These are phyloP conservation scores for Smithornis capensis DNA, from an alignment of 2,113 vertebrate genomes.

Conservation along the genomic window DNA sequence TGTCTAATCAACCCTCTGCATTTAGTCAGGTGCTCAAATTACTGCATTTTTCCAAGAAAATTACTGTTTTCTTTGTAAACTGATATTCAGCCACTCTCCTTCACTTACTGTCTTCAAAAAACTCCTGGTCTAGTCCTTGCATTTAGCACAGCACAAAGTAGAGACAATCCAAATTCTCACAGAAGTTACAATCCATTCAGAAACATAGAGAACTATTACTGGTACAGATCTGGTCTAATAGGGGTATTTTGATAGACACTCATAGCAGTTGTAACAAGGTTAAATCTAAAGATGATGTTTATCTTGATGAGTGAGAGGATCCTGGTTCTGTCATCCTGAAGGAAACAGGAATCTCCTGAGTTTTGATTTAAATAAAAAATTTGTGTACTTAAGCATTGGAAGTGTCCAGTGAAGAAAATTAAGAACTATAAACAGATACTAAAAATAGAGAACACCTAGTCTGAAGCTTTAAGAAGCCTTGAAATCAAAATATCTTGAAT, in stretches of 20 bases:
- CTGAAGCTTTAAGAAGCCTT: neutral
- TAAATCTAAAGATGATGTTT: neutral
- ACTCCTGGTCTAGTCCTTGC: neutral
- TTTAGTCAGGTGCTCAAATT: neutral
- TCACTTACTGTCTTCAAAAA: neutral
- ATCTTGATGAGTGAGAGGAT: neutral
- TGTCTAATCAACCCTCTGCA: neutral
- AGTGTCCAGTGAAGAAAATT: accelerated
- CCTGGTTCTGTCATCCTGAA: neutral
- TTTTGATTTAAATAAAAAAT: neutral
- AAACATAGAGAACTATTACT: neutral
- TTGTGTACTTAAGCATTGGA: neutral
- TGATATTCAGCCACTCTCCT: neutral
- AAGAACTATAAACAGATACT: neutral
- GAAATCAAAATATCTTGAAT: neutral
- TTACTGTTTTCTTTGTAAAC: neutral
- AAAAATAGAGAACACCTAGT: neutral
- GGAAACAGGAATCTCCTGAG: neutral
- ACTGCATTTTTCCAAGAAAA: neutral
- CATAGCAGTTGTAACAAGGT: neutral
- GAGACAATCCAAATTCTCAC: neutral
- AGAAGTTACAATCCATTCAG: neutral
- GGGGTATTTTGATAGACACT: neutral
- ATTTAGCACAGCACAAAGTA: neutral
- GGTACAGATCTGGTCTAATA: neutral